Evolutionary conservation across 2,888 invertebrate species (phyloP).

Genomic region (Scaptomyza tumidula): DNA sequence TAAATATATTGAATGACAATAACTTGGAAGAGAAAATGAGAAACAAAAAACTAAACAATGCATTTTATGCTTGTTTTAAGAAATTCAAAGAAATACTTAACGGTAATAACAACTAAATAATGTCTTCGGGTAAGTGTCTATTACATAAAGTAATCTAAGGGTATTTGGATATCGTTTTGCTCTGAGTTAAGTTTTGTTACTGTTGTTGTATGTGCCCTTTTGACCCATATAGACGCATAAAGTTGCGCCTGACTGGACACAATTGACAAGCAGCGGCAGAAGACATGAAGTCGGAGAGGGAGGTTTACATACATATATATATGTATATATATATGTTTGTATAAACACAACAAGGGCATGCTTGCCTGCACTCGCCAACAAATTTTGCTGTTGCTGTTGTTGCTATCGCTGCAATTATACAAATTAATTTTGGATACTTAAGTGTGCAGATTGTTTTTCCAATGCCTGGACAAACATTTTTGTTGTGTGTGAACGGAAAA

Average conservation of each 20-base stretch:
- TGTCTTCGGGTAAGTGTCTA: too few relatives aligned
- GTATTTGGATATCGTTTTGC: too few relatives aligned
- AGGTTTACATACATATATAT: too few relatives aligned
- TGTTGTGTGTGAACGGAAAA: slow-evolving; percentile 2
- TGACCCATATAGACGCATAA: slow-evolving; percentile 47
- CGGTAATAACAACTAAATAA: too few relatives aligned
- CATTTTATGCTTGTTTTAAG: too few relatives aligned
- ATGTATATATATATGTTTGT: too few relatives aligned
- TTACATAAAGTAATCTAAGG: too few relatives aligned
- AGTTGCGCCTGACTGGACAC: slow-evolving; percentile 35
- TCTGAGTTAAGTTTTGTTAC: background rate
- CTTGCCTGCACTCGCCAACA: slow-evolving; percentile 32
- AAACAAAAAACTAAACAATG: too few relatives aligned
- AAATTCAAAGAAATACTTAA: too few relatives aligned
- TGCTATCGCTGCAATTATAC: slow-evolving; percentile 72
- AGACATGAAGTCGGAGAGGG: background rate
- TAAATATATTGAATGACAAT: too few relatives aligned
- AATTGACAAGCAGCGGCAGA: slow-evolving; percentile 17
- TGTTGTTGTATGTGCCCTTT: slow-evolving; percentile 6
- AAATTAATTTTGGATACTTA: slow-evolving; percentile 69
- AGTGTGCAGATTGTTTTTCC: slow-evolving; percentile 57
- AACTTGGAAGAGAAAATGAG: too few relatives aligned
- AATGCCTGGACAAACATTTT: slow-evolving; percentile 11
- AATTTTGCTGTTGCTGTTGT: slow-evolving; percentile 4
- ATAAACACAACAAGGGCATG: slow-evolving; percentile 11